A percentile compares a stretch with the other conserved stretches of the same genome.
phyloP scores from a whole-genome alignment of 2,888 invertebrate species.

The Ceramica pisi region DNA sequence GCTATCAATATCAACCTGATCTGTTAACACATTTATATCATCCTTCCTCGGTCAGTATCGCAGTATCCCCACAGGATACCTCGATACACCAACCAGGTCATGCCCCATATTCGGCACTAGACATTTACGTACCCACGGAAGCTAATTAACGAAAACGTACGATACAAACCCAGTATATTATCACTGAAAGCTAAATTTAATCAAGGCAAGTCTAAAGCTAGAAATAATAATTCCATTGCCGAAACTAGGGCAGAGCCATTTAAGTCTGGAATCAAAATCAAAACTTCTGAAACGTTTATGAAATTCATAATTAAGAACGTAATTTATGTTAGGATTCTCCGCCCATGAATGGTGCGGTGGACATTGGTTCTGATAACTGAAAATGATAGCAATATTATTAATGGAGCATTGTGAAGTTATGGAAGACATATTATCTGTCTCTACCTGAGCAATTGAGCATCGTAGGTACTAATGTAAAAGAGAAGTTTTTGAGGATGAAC shows the following conservation, averaged over 20 bases:
- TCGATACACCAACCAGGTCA: not conserved
- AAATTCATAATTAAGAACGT: constrained; percentile 58
- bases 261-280: constrained; percentile 51
- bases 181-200: constrained; percentile 10
- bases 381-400: constrained; percentile 55
- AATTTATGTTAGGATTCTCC: constrained; percentile 50
- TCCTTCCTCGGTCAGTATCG: constrained; percentile 6
- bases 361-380: constrained; percentile 52
- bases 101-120: not conserved
- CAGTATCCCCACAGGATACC: constrained; percentile 11
- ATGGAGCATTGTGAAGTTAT: constrained; percentile 39
- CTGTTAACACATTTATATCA: constrained; percentile 7
- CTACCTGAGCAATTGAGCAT: constrained; percentile 8
- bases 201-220: constrained; percentile 28
- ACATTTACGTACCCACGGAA: constrained; percentile 3
- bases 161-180: constrained; percentile 23
- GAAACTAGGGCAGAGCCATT: constrained; percentile 45
- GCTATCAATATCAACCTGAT: not conserved
- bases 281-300: constrained; percentile 58
- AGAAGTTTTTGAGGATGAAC: not conserved
- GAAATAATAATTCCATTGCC: constrained; percentile 41
- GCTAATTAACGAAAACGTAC: constrained; percentile 27
- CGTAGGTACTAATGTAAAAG: not conserved
- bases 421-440: constrained; percentile 5
- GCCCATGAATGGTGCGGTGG: constrained; percentile 43